Evolutionary conservation across 2,888 invertebrate species (phyloP), one percentile per base, ranked within the genome.

Genomic region (Leucoptera coffeella): DNA sequence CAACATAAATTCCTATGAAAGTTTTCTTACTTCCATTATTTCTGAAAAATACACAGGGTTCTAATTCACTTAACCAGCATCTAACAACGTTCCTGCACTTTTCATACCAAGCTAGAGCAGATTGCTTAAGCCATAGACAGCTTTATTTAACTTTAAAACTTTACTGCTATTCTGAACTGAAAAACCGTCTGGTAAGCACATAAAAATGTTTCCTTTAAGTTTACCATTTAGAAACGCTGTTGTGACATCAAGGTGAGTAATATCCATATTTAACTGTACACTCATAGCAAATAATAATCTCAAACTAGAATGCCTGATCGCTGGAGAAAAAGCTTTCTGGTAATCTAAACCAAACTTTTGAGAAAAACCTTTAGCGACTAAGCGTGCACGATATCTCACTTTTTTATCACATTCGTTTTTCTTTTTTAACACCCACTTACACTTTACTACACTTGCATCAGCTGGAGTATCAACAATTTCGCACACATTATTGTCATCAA

Each of bases 401-500:
- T 15, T 20, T 14, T 24, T 24, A 8, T 28, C 28, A 24, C 24
- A 20, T 20, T 24, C 20, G 5, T 10, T 11, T 24, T 28, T 28
- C 11, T 28, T 24, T 25, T 20, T 23, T 3, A 28, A 24, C 11
- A 28, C 27, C 24, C 28, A 28, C 10, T 28, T 28, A 15, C 20
- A 24, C 20, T 28, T 19, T 9, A 23, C 28, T 25, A 27, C 22
- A 28, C 27, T 29, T 12, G 21, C 22, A 4, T 30, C 24, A 20
- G 13, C n/a, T 11, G 32, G 29, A 21, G 22, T 7, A 20, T 32
- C 29, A n/a, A 29, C 31, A 5, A 30, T 10, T 14, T 28, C 32
- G 30, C 35, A 35, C n/a, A 25, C 30, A 7, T 30, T 3, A 17
- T 34, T 34, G 10, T 34, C 32, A 23, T 32, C 17, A 15, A 34